These are phyloP conservation scores for Paratrypauchen microcephalus DNA, from an alignment of 2,797 vertebrate genomes.

Conservation along the genomic window DNA sequence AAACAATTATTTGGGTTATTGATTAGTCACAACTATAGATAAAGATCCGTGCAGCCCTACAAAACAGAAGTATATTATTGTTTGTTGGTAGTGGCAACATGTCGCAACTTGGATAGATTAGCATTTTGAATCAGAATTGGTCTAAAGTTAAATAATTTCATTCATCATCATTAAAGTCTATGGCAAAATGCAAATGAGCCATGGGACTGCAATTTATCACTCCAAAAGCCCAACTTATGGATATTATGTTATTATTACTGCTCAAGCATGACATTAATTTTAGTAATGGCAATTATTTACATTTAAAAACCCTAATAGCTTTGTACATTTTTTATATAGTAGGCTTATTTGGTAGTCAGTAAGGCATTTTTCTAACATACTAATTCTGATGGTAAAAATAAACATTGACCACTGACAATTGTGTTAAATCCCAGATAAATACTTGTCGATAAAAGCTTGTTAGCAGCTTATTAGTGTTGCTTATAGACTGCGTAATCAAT, in stretches of 20 bases:
- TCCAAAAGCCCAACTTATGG: background rate
- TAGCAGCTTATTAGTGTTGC: background rate
- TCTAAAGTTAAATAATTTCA: conserved; percentile 2
- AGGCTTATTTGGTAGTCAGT: background rate
- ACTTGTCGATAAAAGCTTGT: background rate
- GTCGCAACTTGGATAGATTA: background rate
- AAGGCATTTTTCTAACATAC: background rate
- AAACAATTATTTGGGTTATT: too few relatives aligned
- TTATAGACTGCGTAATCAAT: background rate
- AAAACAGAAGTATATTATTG: too few relatives aligned
- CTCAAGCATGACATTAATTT: background rate
- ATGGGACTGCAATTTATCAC: conserved; percentile 3
- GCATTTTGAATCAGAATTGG: background rate
- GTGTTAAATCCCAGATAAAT: background rate
- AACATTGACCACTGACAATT: background rate
- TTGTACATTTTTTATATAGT: background rate
- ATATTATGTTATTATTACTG: conserved; percentile 3
- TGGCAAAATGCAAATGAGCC: conserved; percentile 8
- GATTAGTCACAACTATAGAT: too few relatives aligned
- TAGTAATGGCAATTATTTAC: background rate
- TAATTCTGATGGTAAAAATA: background rate
- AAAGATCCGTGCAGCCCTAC: too few relatives aligned
- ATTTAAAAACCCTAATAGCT: background rate
- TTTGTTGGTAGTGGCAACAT: background rate
- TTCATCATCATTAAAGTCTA: conserved; percentile 2